Base-by-base conservation (phyloP, 1,140 invertebrate genomes). In the Coboldia fuscipes region DNA sequence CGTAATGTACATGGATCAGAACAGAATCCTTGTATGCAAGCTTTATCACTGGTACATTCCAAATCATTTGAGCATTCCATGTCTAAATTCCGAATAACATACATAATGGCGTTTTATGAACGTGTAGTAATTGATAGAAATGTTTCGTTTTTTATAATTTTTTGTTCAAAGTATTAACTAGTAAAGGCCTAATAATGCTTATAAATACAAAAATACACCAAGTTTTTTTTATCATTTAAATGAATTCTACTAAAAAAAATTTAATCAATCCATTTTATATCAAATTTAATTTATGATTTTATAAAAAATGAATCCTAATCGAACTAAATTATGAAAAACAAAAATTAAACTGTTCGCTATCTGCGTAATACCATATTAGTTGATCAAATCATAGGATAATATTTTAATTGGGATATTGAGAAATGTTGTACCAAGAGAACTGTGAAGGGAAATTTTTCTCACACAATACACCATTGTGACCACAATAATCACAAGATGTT, bases 11-110 rank as follows among this genome's bases (percentile, higher is more conserved):
- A 92, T 41, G 83, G 85, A 61, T 90, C 82, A 57, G 81, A 67
- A 58, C 86, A 92, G 56, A 75, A 65, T 50, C 70, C 66, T 60
- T 78, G 75, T 57, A 85, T 72, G 66, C 86, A 92, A 51, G 81
- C 78, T 63, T 83, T 81, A 58, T 88, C 81, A 59, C 76, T 74
- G 39, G 81, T 71, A 63, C 86, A 92, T 61, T 88, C 82, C 62
- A 70, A 66, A 67, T 90, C 81, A 56, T 72, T 76, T 59, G 75
- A 75, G 63, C 85, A 90, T 70, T 84, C 75, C 64, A 74, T 75
- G 64, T 81, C 80, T 83, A 71, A 44, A 37, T 37, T 27, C 35
- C 39, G 34, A 36, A 39, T 37, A 39, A 30, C 36, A 34, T 19
- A 36, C 35, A 37, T 35, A 30, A 12, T 18, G 36, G 32, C 22